Evolutionary conservation across 2,113 vertebrate species (phyloP).

Genomic region (Mastomys coucha): DNA sequence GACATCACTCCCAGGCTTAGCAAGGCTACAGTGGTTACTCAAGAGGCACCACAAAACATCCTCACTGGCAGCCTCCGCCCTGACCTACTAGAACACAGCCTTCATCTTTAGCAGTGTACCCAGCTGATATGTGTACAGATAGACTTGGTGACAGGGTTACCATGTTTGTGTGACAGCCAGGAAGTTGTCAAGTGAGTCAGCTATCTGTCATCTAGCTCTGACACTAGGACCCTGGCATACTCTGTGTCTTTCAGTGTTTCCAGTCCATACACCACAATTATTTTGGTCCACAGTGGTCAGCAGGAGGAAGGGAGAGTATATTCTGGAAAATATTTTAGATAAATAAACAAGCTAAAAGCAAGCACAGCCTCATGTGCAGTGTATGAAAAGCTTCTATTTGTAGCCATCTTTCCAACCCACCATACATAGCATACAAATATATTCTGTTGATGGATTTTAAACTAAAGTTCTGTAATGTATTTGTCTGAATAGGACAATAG

Average conservation of each 20-base stretch:
- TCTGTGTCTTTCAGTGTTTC: neutral
- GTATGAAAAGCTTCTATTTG: neutral
- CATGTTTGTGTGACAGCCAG: neutral
- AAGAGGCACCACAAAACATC: neutral
- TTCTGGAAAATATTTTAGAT: neutral
- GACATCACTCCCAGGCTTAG: neutral
- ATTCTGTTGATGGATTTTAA: constrained; percentile 35
- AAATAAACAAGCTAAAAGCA: neutral
- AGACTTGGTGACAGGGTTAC: neutral
- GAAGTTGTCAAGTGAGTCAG: neutral
- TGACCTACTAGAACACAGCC: neutral
- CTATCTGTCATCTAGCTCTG: neutral
- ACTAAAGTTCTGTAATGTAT: neutral
- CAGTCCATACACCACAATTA: neutral
- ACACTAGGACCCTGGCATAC: neutral
- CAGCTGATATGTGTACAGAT: neutral
- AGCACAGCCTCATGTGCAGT: neutral
- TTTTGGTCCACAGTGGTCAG: neutral
- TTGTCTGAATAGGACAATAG: neutral
- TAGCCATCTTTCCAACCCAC: neutral
- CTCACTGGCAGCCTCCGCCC: neutral
- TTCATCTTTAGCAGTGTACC: neutral
- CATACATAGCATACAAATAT: neutral
- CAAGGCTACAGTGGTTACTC: neutral
- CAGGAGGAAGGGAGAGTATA: neutral